Percentiles rank a stretch among this genome's conserved stretches.
Evolutionary conservation across 2,797 vertebrate genomes (phyloP).

Genomic region (Aplochiton taeniatus): DNA sequence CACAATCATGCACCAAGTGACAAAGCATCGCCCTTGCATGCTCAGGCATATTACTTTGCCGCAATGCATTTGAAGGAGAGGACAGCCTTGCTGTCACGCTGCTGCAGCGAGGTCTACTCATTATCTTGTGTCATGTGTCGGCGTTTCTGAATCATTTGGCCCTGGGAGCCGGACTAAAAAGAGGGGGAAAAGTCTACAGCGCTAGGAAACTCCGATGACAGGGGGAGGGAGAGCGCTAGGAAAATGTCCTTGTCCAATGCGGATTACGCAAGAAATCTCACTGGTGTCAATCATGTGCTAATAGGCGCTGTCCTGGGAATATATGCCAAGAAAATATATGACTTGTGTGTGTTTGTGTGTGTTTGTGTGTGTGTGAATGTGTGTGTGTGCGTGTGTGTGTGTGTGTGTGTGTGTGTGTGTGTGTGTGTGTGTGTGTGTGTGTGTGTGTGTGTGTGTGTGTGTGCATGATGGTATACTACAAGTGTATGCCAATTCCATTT

Average conservation of each 20-base stretch:
- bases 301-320: conserved; percentile 46
- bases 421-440: background rate
- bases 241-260: conserved; percentile 59
- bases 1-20: conserved; percentile 33
- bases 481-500: conserved; percentile 17
- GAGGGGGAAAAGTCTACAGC: conserved; percentile 33
- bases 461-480: background rate
- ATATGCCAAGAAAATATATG: too few relatives aligned
- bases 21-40: conserved; percentile 59
- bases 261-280: conserved; percentile 67
- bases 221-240: conserved; percentile 42
- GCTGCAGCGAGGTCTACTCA: conserved; percentile 59
- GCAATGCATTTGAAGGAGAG: conserved; percentile 51
- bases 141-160: conserved; percentile 71
- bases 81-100: conserved; percentile 59
- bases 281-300: conserved; percentile 61
- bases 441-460: background rate
- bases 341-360: background rate
- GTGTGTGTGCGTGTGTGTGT: conserved; percentile 6
- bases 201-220: conserved; percentile 62
- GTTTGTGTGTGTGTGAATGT: conserved; percentile 5
- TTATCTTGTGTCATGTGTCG: conserved; percentile 70
- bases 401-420: background rate
- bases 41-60: conserved; percentile 49
- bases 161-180: conserved; percentile 58